phyloP scores from a whole-genome alignment of 2,888 invertebrate species.

The Nomada fabriciana region DNA sequence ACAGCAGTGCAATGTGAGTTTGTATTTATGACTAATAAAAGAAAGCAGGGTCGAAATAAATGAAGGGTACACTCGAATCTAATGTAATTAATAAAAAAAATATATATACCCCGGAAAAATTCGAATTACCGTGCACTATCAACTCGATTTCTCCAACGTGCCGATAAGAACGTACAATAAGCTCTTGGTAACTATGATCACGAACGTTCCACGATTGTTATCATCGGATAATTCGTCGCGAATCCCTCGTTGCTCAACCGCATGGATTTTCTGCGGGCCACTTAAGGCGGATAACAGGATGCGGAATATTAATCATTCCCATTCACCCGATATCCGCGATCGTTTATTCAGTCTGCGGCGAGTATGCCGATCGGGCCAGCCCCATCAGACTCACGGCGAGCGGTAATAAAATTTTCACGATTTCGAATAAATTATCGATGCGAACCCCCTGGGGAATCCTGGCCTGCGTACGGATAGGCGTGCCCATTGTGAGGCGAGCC shows the following conservation, averaged over 20 bases:
- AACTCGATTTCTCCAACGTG: neutral
- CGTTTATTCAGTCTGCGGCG: slow-evolving; percentile 52
- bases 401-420: slow-evolving; percentile 67
- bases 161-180: neutral
- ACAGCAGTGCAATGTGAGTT: too few relatives aligned
- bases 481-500: slow-evolving; percentile 40
- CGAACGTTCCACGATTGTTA: slow-evolving; percentile 40
- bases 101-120: neutral
- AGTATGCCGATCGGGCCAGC: slow-evolving; percentile 25
- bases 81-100: too few relatives aligned
- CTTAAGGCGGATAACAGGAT: slow-evolving; percentile 60
- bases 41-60: too few relatives aligned
- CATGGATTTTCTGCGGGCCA: slow-evolving; percentile 48
- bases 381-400: slow-evolving; percentile 39
- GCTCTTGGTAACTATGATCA: neutral
- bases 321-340: slow-evolving; percentile 67
- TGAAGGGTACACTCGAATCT: too few relatives aligned
- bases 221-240: slow-evolving; percentile 53
- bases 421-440: slow-evolving; percentile 63
- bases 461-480: slow-evolving; percentile 44
- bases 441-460: slow-evolving; percentile 10
- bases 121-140: neutral
- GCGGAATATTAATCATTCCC: slow-evolving; percentile 66
- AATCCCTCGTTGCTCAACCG: slow-evolving; percentile 27
- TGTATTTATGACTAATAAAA: too few relatives aligned